Percentiles rank a stretch among this genome's conserved stretches.
phyloP scores from a whole-genome alignment of 1,140 invertebrate species.

The Bursaphelenchus mucronatus region DNA sequence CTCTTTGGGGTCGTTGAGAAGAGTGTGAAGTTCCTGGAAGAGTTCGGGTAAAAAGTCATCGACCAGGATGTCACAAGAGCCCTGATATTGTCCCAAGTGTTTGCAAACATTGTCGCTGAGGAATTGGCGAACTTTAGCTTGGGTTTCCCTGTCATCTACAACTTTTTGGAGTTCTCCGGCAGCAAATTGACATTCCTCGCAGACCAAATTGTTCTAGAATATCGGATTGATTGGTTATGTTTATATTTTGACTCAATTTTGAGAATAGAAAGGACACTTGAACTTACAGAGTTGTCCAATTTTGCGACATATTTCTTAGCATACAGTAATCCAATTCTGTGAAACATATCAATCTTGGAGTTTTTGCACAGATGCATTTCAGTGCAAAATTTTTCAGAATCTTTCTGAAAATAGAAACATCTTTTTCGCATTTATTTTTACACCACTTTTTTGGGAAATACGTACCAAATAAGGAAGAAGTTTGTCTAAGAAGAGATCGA shows the following conservation, averaged over 20 bases:
- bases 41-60: constrained; percentile 55
- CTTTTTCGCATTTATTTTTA: constrained; percentile 4
- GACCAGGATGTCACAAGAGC: constrained; percentile 46
- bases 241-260: neutral
- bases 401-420: constrained; percentile 37
- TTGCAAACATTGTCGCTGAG: constrained; percentile 47
- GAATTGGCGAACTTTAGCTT: constrained; percentile 48
- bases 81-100: constrained; percentile 29
- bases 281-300: constrained; percentile 35
- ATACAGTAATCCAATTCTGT: constrained; percentile 52
- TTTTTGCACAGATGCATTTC: constrained; percentile 54
- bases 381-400: constrained; percentile 48
- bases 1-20: constrained; percentile 40
- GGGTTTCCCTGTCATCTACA: constrained; percentile 44
- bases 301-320: constrained; percentile 42
- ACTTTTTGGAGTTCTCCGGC: constrained; percentile 47
- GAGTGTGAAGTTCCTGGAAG: constrained; percentile 50
- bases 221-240: too few relatives aligned
- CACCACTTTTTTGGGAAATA: neutral
- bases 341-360: constrained; percentile 54
- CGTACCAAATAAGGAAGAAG: constrained; percentile 53
- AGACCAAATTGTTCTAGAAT: constrained; percentile 48
- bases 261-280: constrained; percentile 13
- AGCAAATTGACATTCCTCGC: constrained; percentile 59
- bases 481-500: constrained; percentile 52